Conservation (phyloP, 1,140 invertebrate species). For the Eulimnadia texana region DNA sequence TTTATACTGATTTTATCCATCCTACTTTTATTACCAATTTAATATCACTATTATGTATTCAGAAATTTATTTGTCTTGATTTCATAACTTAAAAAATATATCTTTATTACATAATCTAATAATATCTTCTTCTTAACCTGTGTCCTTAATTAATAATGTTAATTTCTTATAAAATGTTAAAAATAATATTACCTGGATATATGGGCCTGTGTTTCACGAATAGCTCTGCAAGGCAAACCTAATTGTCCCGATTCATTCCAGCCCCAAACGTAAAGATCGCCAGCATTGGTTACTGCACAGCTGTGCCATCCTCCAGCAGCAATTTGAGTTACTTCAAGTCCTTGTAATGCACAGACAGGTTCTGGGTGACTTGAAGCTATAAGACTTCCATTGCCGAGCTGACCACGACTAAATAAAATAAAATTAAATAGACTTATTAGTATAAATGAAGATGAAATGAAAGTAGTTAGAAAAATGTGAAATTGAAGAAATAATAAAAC, state of each 20-base stretch:
- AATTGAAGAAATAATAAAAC: constrained; percentile 19
- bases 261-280: constrained; percentile 62
- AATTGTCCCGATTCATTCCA: constrained; percentile 72
- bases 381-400: constrained; percentile 60
- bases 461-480: neutral
- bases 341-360: constrained; percentile 52
- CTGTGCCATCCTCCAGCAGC: constrained; percentile 73
- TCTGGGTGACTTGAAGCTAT: constrained; percentile 42
- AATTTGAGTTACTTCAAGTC: constrained; percentile 43
- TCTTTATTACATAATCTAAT: too few species aligned
- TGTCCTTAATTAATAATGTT: too few species aligned
- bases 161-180: neutral
- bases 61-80: too few species aligned
- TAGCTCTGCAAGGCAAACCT: constrained; percentile 34
- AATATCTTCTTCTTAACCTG: too few species aligned
- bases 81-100: too few species aligned
- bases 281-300: constrained; percentile 46
- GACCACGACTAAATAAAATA: constrained; percentile 48
- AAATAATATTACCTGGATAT: neutral
- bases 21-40: too few species aligned
- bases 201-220: neutral
- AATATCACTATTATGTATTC: too few species aligned
- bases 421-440: constrained; percentile 1
- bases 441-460: neutral
- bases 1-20: too few species aligned